A percentile compares a stretch with the other conserved stretches of the same genome.
These are phyloP conservation scores for Hylaeus volcanicus DNA, from an alignment of 1,140 invertebrate genomes.

Conservation along the genomic window DNA sequence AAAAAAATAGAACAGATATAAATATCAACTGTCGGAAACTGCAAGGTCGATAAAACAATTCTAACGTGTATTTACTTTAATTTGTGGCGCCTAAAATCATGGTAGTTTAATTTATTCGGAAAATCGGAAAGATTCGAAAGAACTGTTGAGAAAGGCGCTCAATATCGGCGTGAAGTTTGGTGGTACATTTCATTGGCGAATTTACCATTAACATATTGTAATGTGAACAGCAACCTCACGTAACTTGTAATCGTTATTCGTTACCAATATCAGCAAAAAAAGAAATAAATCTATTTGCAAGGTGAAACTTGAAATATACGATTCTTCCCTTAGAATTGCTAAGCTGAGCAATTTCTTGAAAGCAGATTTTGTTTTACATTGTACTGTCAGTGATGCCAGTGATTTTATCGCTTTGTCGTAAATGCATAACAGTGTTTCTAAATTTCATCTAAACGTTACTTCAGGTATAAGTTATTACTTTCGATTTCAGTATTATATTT, in stretches of 20 bases:
- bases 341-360: not conserved
- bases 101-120: not conserved
- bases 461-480: slow-evolving; percentile 21
- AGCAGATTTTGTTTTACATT: slow-evolving; percentile 1
- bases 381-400: not conserved
- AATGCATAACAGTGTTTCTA: slow-evolving; percentile 23
- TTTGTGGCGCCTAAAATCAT: not conserved
- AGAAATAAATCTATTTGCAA: slow-evolving; percentile 19
- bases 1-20: not conserved
- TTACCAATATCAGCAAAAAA: slow-evolving; percentile 20
- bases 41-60: not conserved
- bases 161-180: slow-evolving; percentile 16
- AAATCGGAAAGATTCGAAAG: not conserved
- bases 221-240: slow-evolving; percentile 10
- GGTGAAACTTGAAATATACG: not conserved
- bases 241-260: slow-evolving; percentile 12
- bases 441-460: slow-evolving; percentile 17
- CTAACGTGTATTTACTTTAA: not conserved
- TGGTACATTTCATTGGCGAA: slow-evolving; percentile 17
- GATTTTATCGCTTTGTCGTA: not conserved
- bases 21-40: not conserved
- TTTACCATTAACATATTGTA: slow-evolving; percentile 16
- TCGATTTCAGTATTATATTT: not conserved
- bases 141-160: not conserved
- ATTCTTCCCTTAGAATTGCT: not conserved